These are phyloP conservation scores for Diachrysia chrysitis DNA, from an alignment of 2,888 invertebrate genomes.

Conservation along the genomic window DNA sequence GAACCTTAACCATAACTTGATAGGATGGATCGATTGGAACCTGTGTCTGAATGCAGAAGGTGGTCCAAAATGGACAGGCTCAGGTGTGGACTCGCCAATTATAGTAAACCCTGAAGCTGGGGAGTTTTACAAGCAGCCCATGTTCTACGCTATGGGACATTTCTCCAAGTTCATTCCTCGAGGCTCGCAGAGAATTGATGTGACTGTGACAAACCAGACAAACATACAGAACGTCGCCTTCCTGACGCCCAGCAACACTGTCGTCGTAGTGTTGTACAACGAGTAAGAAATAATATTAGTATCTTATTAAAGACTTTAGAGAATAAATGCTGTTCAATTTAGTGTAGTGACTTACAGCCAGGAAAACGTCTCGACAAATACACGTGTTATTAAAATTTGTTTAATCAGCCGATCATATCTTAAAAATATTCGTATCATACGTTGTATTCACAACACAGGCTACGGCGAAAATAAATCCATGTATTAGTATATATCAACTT, in stretches of 20 bases:
- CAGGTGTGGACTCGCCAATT: constrained; percentile 7
- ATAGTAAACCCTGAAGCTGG: constrained; percentile 13
- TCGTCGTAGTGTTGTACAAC: constrained; percentile 13
- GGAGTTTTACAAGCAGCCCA: constrained; percentile 91
- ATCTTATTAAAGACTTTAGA: too few species aligned
- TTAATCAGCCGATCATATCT: too few species aligned
- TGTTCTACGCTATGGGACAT: constrained; percentile 95
- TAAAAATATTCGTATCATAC: too few species aligned
- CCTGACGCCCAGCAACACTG: constrained; percentile 13
- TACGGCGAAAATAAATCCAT: too few species aligned
- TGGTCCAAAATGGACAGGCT: constrained; percentile 11
- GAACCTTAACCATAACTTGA: constrained; percentile 13
- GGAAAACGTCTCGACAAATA: too few species aligned
- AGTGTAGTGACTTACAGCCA: too few species aligned
- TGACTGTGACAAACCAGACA: not conserved
- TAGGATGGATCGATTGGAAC: constrained; percentile 23
- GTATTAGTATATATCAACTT: too few species aligned
- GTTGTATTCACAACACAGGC: too few species aligned
- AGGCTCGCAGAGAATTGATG: constrained; percentile 13
- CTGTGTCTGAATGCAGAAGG: constrained; percentile 12
- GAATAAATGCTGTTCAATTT: too few species aligned
- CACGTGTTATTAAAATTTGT: too few species aligned
- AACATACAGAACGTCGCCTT: constrained; percentile 10
- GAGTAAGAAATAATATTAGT: not conserved
- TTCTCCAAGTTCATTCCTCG: constrained; percentile 91